Base-by-base conservation (phyloP, 2,888 invertebrate genomes). In the Pristionchus japonicus region DNA sequence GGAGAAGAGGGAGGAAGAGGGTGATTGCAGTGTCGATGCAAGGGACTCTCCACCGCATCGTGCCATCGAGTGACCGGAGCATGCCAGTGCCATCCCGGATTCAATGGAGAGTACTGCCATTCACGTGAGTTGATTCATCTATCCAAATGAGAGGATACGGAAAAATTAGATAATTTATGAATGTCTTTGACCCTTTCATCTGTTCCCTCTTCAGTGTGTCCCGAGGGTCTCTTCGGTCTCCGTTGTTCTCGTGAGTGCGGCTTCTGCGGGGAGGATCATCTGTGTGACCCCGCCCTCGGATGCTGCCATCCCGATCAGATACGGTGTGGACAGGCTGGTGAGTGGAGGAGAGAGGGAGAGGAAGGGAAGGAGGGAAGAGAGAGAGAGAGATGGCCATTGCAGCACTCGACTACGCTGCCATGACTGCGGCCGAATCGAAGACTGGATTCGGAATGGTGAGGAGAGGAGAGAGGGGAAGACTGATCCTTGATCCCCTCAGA, bases 31-130 rank as follows among this genome's bases (percentile, higher is more conserved):
- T 82, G 88, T 74, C 70, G 82, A 0, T 87, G 77, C 37, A 52
- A 87, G 57, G 91, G 91, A 80, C 90, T 91, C 15, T 89, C 91
- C 9, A 91, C 92, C 0, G 88, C 91, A 4, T 90, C 91, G 9
- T 95, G 96, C 92, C 94, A 95, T 77, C 94, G 95, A 23, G 91
- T 92, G n/a, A 95, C 95, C 61, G 96, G 96, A 3, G 94, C 95
- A 57, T 96, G 96, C 92, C 93, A 93, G 3, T 96, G 96, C 92
- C 93, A 92, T 57, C 93, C 95, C 11, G 96, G 96, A 9, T 95
- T 92, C 89, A 90, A 89, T 40, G 92, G 92, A 87, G 91, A 92
- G 64, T 91, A 91, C 84, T 92, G 92, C 86, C 92, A 92, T 47
- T 61, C 80, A 15, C 37, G 88, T 82, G n/a, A 52, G 82, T 82